Percentiles rank a stretch among this genome's conserved stretches.
Conservation (phyloP, 2,888 invertebrate genomes). For the Slavum lentiscoides region DNA sequence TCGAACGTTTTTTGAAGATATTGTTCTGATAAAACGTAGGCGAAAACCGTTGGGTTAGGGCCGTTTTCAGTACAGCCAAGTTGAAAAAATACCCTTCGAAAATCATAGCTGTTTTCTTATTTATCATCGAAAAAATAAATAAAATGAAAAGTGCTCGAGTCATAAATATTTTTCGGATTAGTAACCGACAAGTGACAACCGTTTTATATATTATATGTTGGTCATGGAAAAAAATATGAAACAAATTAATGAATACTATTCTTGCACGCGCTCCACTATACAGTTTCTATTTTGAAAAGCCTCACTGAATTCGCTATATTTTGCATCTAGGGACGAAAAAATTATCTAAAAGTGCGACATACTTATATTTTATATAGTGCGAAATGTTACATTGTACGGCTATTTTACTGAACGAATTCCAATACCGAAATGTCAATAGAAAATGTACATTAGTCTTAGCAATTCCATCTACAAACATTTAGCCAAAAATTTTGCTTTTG, state of each 20-base stretch:
- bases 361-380: neutral
- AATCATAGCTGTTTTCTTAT: neutral
- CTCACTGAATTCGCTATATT: neutral
- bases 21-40: neutral
- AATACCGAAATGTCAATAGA: neutral
- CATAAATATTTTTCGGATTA: neutral
- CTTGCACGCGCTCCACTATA: neutral
- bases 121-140: neutral
- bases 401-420: constrained; percentile 1
- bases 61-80: neutral
- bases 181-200: too few relatives aligned
- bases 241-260: neutral
- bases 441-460: constrained; percentile 25
- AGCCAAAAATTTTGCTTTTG: constrained; percentile 19
- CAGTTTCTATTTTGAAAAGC: neutral
- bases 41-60: too few relatives aligned
- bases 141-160: neutral
- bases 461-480: constrained; percentile 32
- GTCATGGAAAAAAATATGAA: neutral
- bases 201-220: neutral
- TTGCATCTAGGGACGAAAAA: neutral
- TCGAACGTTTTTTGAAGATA: constrained; percentile 8
- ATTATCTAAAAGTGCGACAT: neutral
- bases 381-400: neutral
- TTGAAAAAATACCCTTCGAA: neutral